These are phyloP conservation scores for Pangasius sanitwongsei DNA, from an alignment of 2,797 vertebrate genomes.

Conservation along the genomic window DNA sequence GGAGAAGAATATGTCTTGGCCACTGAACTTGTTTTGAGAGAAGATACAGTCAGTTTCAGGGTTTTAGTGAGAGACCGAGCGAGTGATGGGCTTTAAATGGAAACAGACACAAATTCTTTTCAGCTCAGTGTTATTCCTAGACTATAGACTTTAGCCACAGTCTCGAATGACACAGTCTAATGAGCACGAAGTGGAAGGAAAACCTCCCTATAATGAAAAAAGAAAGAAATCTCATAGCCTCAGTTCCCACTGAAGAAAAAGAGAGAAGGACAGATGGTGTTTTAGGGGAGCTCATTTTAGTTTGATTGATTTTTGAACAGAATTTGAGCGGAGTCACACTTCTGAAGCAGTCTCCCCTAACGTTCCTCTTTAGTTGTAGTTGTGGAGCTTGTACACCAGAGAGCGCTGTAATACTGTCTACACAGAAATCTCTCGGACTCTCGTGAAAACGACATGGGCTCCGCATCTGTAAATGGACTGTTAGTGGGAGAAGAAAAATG, in stretches of 20 bases:
- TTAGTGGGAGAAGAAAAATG: neutral
- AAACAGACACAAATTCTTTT: slow-evolving; percentile 20
- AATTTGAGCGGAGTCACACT: neutral
- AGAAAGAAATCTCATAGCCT: slow-evolving; percentile 14
- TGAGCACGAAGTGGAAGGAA: neutral
- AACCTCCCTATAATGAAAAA: neutral
- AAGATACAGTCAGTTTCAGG: neutral
- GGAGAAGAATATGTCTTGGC: neutral
- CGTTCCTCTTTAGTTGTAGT: neutral
- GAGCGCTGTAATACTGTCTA: neutral
- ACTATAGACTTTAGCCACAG: neutral
- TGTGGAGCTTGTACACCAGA: slow-evolving; percentile 10
- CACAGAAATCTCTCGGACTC: neutral
- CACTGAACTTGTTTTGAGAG: slow-evolving; percentile 5
- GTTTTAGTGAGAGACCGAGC: neutral
- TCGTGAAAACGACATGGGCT: neutral
- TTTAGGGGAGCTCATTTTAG: neutral
- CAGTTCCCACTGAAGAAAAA: neutral
- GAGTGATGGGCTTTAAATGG: slow-evolving; percentile 23
- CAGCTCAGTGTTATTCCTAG: neutral
- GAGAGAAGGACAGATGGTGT: neutral
- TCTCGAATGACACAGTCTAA: neutral
- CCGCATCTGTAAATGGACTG: neutral
- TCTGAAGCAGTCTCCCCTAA: neutral
- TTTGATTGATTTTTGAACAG: neutral